These are phyloP conservation scores for Centruroides sculpturatus DNA, from an alignment of 1,140 invertebrate genomes.

Conservation along the genomic window DNA sequence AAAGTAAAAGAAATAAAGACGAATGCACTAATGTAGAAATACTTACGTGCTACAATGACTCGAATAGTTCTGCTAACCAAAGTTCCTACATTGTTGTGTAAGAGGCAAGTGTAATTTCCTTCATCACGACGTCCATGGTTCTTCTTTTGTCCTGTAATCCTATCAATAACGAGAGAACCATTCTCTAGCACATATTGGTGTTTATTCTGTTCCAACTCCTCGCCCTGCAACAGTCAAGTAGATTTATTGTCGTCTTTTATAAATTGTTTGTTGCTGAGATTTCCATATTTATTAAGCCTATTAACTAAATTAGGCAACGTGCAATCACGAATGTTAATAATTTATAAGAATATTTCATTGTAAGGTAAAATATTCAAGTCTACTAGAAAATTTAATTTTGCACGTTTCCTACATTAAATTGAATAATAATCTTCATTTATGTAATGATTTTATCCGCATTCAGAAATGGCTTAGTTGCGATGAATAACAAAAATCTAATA, in stretches of 20 bases:
- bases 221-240: slow-evolving; percentile 5
- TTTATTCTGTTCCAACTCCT: slow-evolving; percentile 15
- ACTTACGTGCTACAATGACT: slow-evolving; percentile 31
- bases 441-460: no score
- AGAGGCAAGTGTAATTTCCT: slow-evolving; percentile 29
- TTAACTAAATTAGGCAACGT: background rate
- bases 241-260: background rate
- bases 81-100: slow-evolving; percentile 24
- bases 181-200: slow-evolving; percentile 23
- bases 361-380: background rate
- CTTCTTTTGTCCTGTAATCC: slow-evolving; percentile 19
- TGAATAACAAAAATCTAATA: no score
- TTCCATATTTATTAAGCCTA: background rate
- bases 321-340: background rate
- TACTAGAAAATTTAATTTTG: no score
- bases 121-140: slow-evolving; percentile 21
- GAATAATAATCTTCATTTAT: no score
- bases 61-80: slow-evolving; percentile 28
- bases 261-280: background rate
- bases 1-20: background rate
- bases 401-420: no score
- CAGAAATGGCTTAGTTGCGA: no score
- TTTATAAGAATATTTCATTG: background rate
- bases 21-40: background rate
- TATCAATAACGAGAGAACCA: slow-evolving; percentile 27